A percentile compares a stretch with the other conserved stretches of the same genome.
phyloP scores from a whole-genome alignment of 2,797 vertebrate genomes.

The Alca torda region DNA sequence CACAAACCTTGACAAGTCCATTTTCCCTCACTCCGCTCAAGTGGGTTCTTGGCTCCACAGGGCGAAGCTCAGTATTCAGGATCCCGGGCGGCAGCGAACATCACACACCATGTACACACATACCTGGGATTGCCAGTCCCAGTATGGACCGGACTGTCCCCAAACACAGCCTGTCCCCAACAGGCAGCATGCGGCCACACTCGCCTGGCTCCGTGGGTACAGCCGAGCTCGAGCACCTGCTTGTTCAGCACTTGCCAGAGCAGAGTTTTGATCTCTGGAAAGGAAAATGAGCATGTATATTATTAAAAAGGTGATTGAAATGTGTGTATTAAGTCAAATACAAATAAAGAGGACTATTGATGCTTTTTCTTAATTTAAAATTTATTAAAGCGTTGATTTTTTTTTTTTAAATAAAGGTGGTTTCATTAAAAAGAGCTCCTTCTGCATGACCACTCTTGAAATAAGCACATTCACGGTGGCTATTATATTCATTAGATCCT shows the following conservation, averaged over 20 bases:
- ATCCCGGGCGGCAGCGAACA: rapidly evolving
- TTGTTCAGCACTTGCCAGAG: background rate
- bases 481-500: background rate
- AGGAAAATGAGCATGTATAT: background rate
- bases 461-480: background rate
- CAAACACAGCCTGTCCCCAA: background rate
- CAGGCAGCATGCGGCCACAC: rapidly evolving
- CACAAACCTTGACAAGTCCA: background rate
- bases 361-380: background rate
- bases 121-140: rapidly evolving
- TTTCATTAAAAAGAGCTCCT: background rate
- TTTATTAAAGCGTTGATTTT: background rate
- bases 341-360: background rate
- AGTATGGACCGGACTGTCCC: background rate
- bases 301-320: background rate
- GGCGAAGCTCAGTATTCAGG: rapidly evolving
- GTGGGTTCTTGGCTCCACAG: rapidly evolving
- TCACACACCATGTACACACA: rapidly evolving
- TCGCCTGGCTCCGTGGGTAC: rapidly evolving
- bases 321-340: background rate
- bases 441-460: background rate
- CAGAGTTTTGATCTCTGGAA: background rate
- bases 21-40: rapidly evolving
- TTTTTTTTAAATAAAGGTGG: background rate
- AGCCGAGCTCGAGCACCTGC: rapidly evolving